A percentile compares a stretch with the other conserved stretches of the same genome.
phyloP scores from a whole-genome alignment of 2,113 vertebrate species.

The Arizona elegans region DNA sequence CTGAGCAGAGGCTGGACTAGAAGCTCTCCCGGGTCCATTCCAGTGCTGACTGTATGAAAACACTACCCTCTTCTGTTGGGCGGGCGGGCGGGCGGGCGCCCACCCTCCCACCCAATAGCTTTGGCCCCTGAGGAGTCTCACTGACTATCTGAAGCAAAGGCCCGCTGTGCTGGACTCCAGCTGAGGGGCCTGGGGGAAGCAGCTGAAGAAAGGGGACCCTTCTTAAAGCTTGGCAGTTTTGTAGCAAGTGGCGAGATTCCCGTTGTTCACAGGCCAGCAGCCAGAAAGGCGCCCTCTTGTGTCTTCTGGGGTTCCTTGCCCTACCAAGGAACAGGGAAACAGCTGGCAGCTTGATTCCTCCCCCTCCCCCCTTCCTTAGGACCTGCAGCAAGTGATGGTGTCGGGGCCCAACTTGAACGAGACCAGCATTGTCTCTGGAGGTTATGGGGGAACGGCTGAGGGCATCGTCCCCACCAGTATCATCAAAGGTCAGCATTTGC shows the following conservation, averaged over 20 bases:
- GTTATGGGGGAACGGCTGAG: constrained; percentile 90
- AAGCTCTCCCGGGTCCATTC: not conserved
- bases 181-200: not conserved
- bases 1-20: not conserved
- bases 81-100: no score
- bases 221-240: not conserved
- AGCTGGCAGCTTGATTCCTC: not conserved
- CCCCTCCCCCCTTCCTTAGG: constrained; percentile 57
- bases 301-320: not conserved
- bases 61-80: not conserved
- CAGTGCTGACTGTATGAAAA: not conserved
- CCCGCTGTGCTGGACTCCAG: no score
- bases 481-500: constrained; percentile 76
- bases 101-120: not conserved
- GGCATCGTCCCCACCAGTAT: constrained; percentile 87
- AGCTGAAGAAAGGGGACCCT: not conserved
- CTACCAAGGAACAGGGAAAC: no score
- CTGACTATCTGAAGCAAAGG: not conserved
- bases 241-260: not conserved
- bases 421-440: constrained; percentile 94
- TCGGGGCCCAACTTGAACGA: constrained; percentile 96
- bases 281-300: not conserved
- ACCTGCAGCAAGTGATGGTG: constrained; percentile 98
- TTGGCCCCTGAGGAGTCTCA: not conserved
- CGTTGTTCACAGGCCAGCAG: not conserved